phyloP scores from a whole-genome alignment of 2,888 invertebrate genomes.

The Oxytorus armatus region DNA sequence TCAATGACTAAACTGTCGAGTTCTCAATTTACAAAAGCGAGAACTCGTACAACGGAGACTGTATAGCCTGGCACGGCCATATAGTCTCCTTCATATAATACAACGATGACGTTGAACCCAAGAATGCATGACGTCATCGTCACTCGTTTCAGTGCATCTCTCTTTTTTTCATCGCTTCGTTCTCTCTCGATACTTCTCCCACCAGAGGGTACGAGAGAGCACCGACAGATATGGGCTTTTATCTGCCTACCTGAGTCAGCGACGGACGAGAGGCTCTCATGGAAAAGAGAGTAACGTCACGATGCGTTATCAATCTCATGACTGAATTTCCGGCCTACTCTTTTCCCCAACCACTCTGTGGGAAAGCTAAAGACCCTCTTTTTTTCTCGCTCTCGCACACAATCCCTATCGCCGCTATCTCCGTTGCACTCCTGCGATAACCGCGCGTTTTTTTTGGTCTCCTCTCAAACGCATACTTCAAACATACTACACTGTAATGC shows the following conservation, averaged over 20 bases:
- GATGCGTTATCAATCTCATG: constrained; percentile 56
- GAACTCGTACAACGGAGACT: constrained; percentile 54
- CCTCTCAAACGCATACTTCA: too few species aligned
- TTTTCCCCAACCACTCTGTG: not conserved
- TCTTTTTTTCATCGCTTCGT: constrained; percentile 6
- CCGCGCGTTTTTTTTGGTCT: too few species aligned
- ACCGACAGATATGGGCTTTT: constrained; percentile 1
- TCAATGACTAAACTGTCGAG: constrained; percentile 31
- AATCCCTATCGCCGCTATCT: too few species aligned
- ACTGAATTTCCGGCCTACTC: constrained; percentile 43
- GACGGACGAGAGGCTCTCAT: constrained; percentile 35
- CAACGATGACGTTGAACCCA: constrained; percentile 53
- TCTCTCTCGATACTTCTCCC: constrained; percentile 16
- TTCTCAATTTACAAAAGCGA: constrained; percentile 58
- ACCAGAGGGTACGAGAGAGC: not conserved
- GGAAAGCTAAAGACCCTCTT: too few species aligned
- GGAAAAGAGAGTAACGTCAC: constrained; percentile 46
- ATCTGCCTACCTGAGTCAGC: constrained; percentile 66
- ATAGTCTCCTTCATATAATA: constrained; percentile 4
- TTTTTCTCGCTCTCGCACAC: constrained; percentile 1
- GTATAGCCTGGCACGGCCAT: not conserved
- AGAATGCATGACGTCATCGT: constrained; percentile 69
- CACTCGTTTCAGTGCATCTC: constrained; percentile 9
- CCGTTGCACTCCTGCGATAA: too few species aligned
- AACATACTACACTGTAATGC: too few species aligned